phyloP scores from a whole-genome alignment of 1,140 invertebrate species.

The Ostrea denselamellosa region DNA sequence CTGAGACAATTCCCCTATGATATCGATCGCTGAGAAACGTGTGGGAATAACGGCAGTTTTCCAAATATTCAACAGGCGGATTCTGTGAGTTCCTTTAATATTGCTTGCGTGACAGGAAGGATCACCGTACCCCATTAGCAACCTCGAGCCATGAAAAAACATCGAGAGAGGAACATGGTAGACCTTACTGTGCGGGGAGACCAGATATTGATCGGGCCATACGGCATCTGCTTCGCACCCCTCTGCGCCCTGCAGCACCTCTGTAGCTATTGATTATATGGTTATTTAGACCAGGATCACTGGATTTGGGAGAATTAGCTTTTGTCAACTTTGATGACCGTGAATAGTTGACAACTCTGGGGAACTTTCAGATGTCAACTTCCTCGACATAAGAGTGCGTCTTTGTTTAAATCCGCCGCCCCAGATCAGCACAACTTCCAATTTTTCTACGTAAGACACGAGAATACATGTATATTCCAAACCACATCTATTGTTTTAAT shows the following conservation, averaged over 20 bases:
- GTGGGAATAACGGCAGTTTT: conserved; percentile 40
- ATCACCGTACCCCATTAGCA: conserved; percentile 33
- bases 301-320: conserved; percentile 12
- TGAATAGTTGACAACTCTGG: neutral
- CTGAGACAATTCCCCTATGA: conserved; percentile 42
- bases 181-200: neutral
- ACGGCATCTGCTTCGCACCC: conserved; percentile 24
- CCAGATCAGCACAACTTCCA: too few relatives aligned
- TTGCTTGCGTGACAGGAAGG: conserved; percentile 25
- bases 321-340: neutral
- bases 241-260: conserved; percentile 20
- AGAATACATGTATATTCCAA: too few relatives aligned
- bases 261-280: conserved; percentile 3
- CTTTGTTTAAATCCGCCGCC: neutral
- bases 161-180: neutral
- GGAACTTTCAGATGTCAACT: neutral
- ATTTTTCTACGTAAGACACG: too few relatives aligned
- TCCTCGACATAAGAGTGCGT: too few relatives aligned
- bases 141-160: conserved; percentile 27
- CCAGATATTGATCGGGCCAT: conserved; percentile 1
- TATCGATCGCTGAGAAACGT: conserved; percentile 41
- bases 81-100: conserved; percentile 11
- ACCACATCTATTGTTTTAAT: too few relatives aligned
- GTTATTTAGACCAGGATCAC: conserved; percentile 16
- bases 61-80: conserved; percentile 44